These are phyloP conservation scores for Halictus rubicundus DNA, from an alignment of 1,140 invertebrate species.

Conservation along the genomic window DNA sequence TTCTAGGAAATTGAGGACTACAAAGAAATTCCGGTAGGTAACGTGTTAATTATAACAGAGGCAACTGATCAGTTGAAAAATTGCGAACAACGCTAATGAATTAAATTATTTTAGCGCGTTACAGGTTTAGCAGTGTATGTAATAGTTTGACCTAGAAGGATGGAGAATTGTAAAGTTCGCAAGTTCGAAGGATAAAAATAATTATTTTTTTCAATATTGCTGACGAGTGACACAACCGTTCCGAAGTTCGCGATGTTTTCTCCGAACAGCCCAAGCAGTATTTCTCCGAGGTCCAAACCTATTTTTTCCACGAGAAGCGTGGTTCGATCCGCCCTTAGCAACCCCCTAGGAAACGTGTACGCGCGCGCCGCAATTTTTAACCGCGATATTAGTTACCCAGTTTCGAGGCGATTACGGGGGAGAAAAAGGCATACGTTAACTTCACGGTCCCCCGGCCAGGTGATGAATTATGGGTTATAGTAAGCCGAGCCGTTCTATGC, in stretches of 20 bases:
- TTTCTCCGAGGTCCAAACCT: slow-evolving; percentile 1
- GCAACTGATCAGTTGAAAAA: no score
- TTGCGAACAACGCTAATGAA: no score
- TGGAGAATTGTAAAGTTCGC: no score
- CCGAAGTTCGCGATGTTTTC: not conserved
- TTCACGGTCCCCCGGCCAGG: slow-evolving; percentile 16
- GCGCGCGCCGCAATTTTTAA: slow-evolving; percentile 28
- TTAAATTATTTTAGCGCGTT: no score
- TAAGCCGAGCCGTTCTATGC: not conserved
- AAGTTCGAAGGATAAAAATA: not conserved
- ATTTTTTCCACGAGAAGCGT: not conserved
- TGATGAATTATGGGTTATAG: slow-evolving; percentile 62
- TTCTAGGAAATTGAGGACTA: no score
- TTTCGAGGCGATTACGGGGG: slow-evolving; percentile 20
- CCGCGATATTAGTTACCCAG: slow-evolving; percentile 30
- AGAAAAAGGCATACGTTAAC: slow-evolving; percentile 40
- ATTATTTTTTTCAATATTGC: not conserved
- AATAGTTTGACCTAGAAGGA: no score
- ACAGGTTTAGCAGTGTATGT: no score
- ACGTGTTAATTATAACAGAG: no score
- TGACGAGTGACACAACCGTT: no score
- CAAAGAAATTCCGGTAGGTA: no score
- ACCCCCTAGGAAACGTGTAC: not conserved
- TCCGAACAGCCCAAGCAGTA: not conserved
- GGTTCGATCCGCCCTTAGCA: not conserved